Base-by-base conservation (phyloP, 2,113 vertebrate genomes). In the Ciconia boyciana region DNA sequence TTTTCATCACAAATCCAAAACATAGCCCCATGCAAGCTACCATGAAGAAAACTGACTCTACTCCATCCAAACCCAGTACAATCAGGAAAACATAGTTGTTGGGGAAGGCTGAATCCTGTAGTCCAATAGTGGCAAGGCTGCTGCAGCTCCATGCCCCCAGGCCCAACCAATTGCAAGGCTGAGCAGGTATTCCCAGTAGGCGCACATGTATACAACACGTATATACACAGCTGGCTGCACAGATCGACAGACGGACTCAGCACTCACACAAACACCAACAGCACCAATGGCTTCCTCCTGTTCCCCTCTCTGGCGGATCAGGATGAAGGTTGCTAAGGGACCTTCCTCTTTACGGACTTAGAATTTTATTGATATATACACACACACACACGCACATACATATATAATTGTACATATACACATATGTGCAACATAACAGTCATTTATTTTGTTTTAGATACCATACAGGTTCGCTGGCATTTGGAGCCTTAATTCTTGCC, bases 381-480 rank as follows among this genome's bases (percentile, higher is more conserved):
- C 14, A 57, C 12, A 22, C 34, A 51, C 16, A 11, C 6, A 5
- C 15, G 13, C 31, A 49, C 13, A 16, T 68, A 16, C 2, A 7
- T 58, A 22, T n/a, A 7, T 79, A 52, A 15, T 16, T 66, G 41
- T 72, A 39, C 20, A 9, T 58, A 19, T 13, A 28, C 22, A 20
- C 2, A 14, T 2, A 2, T 43, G 43, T 0, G 0, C 61, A 76
- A 32, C 2, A 0, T 88, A 92, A 92, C 61, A 64, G 34, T 52
- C 2, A 24, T 88, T 95, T 94, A 36, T 96, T 72, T 90, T 97
- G 43, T 77, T 79, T 66, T 96, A 99, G 99, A 19, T 99, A 99
- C 97, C 99, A 99, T 97, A 99, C 99, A 41, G 99, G 99, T 87
- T 99, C 99, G 3, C 96, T 99, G 83, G 99, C 99, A 44, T 99